phyloP scores from a whole-genome alignment of 2,888 invertebrate species.

The Deilephila porcellus region DNA sequence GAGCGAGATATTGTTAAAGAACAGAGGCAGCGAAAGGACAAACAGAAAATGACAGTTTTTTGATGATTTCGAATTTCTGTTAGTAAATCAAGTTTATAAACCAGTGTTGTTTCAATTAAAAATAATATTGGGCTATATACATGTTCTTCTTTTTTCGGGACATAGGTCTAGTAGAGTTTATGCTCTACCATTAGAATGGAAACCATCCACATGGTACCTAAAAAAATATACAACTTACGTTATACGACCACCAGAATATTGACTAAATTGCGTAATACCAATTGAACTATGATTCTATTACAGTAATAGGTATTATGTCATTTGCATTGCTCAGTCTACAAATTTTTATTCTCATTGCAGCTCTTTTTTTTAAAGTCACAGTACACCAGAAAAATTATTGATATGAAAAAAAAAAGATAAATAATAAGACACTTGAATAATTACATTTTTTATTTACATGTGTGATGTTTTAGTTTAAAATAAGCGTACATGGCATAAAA shows the following conservation, averaged over 20 bases:
- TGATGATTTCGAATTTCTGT: slow-evolving; percentile 58
- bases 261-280: no score
- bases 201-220: no score
- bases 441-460: slow-evolving; percentile 83
- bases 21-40: slow-evolving; percentile 88
- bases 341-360: not conserved
- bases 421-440: slow-evolving; percentile 63
- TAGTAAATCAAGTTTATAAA: not conserved
- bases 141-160: not conserved
- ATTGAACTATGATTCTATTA: no score
- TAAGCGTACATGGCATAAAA: slow-evolving; percentile 85
- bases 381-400: not conserved
- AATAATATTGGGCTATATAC: not conserved
- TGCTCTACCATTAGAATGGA: no score
- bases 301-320: no score
- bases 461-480: slow-evolving; percentile 83
- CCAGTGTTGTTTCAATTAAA: not conserved
- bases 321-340: no score
- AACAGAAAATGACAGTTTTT: slow-evolving; percentile 91
- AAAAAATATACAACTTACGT: no score
- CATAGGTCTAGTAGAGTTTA: no score
- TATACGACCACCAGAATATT: no score
- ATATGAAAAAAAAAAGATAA: slow-evolving; percentile 30
- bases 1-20: slow-evolving; percentile 88
- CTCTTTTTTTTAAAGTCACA: not conserved